phyloP scores from a whole-genome alignment of 1,140 invertebrate species.

The Whitmania pigra region DNA sequence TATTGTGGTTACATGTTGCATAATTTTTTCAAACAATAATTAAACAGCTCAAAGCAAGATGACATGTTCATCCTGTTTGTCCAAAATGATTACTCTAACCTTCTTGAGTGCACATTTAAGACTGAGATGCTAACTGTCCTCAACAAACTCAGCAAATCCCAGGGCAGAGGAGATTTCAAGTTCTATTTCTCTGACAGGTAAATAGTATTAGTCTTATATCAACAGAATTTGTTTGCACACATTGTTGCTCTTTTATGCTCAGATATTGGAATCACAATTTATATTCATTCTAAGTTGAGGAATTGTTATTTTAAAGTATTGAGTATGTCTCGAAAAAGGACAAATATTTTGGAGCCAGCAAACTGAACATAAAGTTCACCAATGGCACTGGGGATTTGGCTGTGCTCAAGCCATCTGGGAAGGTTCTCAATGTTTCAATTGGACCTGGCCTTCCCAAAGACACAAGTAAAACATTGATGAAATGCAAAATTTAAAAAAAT shows the following conservation, averaged over 20 bases:
- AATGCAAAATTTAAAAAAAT: background rate
- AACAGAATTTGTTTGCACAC: background rate
- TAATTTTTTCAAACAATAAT: too few relatives aligned
- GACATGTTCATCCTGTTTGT: conserved; percentile 56
- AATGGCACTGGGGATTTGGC: conserved; percentile 40
- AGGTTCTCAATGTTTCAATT: conserved; percentile 49
- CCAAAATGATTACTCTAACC: conserved; percentile 54
- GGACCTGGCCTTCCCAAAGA: conserved; percentile 51
- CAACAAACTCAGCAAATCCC: conserved; percentile 48
- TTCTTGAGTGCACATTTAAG: conserved; percentile 58
- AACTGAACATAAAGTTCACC: conserved; percentile 48
- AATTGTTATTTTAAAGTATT: conserved; percentile 35
- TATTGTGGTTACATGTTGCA: too few relatives aligned
- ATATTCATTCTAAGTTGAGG: background rate
- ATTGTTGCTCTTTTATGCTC: background rate
- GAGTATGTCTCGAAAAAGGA: conserved; percentile 53
- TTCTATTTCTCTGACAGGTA: conserved; percentile 50
- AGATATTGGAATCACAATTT: background rate
- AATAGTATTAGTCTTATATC: conserved; percentile 27
- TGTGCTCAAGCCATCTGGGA: conserved; percentile 44
- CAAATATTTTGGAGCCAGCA: conserved; percentile 55
- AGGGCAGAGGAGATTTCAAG: conserved; percentile 40
- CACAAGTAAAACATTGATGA: conserved; percentile 46
- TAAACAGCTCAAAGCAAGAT: conserved; percentile 49
- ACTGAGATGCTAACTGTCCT: conserved; percentile 57